These are phyloP conservation scores for Agrilus mali DNA, from an alignment of 2,888 invertebrate species.

Conservation along the genomic window DNA sequence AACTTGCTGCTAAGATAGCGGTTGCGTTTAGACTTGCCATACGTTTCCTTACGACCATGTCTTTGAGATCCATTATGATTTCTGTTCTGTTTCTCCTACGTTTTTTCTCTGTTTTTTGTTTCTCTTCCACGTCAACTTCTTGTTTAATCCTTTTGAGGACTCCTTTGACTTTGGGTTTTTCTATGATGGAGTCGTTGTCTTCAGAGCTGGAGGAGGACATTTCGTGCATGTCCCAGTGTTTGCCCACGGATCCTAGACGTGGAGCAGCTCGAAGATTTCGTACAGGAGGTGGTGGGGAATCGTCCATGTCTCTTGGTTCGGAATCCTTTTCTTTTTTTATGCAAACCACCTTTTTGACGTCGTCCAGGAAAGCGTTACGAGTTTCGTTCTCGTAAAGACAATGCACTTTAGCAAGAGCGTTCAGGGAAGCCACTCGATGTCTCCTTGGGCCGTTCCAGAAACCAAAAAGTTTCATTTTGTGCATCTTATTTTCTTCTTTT, in stretches of 20 bases:
- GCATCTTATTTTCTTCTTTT: constrained; percentile 20
- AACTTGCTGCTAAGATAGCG: constrained; percentile 80
- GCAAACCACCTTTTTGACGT: constrained; percentile 25
- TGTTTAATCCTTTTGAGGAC: constrained; percentile 19
- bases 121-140: constrained; percentile 31
- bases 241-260: constrained; percentile 63
- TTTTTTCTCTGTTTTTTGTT: constrained; percentile 34
- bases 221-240: constrained; percentile 74
- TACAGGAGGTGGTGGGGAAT: constrained; percentile 23
- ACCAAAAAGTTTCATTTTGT: constrained; percentile 47
- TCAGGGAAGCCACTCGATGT: constrained; percentile 77
- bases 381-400: constrained; percentile 84
- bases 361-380: constrained; percentile 49
- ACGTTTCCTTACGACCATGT: constrained; percentile 77
- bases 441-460: constrained; percentile 70
- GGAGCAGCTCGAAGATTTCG: constrained; percentile 58
- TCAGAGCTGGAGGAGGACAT: constrained; percentile 45
- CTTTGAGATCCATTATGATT: constrained; percentile 67
- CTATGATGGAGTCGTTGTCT: constrained; percentile 16
- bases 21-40: constrained; percentile 88
- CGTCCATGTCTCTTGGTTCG: constrained; percentile 16
- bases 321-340: constrained; percentile 15
- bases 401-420: constrained; percentile 82
- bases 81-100: constrained; percentile 48
- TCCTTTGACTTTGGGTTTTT: constrained; percentile 5